Conservation (phyloP, 2,888 invertebrate genomes). For the Amiota communis region DNA sequence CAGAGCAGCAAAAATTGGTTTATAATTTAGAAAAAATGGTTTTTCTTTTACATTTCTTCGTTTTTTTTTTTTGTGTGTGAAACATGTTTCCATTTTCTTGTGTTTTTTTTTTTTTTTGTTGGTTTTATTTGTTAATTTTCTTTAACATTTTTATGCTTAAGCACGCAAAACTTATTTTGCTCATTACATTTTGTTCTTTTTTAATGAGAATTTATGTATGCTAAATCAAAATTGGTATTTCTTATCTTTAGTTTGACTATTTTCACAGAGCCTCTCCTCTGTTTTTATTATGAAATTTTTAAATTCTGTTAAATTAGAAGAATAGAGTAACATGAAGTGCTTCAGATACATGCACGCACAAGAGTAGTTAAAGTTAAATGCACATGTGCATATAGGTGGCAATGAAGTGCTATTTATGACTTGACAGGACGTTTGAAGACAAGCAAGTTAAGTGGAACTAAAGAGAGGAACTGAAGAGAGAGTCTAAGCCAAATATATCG, state of each 20-base stretch:
- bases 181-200: neutral
- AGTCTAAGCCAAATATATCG: neutral
- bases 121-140: neutral
- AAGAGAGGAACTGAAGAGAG: neutral
- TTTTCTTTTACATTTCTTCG: neutral
- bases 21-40: slow-evolving; percentile 12
- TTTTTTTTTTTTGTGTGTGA: neutral
- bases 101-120: neutral
- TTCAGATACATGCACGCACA: neutral
- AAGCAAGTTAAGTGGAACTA: neutral
- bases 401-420: slow-evolving; percentile 2
- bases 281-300: no score
- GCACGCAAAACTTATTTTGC: neutral
- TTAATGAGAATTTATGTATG: slow-evolving; percentile 20
- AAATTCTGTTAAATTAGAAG: no score
- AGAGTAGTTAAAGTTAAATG: slow-evolving; percentile 2
- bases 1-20: slow-evolving; percentile 16
- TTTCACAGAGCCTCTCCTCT: no score
- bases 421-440: neutral
- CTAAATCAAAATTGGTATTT: neutral
- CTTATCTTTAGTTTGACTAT: neutral
- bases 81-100: neutral
- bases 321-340: neutral
- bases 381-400: neutral
- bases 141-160: slow-evolving; percentile 14